Evolutionary conservation across 2,888 invertebrate species (phyloP), one percentile per base, ranked within the genome.

Genomic region (Oscheius sp.): DNA sequence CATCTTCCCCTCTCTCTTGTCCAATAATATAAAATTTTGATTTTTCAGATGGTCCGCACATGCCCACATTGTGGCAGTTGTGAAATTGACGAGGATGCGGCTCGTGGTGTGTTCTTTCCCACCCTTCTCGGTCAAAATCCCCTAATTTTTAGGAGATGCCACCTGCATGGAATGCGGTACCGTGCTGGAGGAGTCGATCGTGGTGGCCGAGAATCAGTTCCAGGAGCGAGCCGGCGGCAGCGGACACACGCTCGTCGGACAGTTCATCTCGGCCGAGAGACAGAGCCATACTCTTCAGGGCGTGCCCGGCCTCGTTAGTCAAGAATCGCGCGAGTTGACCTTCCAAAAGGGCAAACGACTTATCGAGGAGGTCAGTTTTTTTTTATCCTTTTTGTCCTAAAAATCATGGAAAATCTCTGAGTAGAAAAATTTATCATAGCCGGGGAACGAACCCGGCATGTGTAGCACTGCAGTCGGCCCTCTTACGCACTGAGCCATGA

Each of bases 101-200:
- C 94, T 33, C 92, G 96, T 87, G 98, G 97, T 50, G 32, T 11
- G 33, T 55, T 9, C 9, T 55, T 32, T 55, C 55, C 29, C 47
- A n/a, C 4, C n/a, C 42, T 42, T 4, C 11, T 58, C 35, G 42
- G 3, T 42, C 0, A 42, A 42, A 42, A 42, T 42, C 3, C 21
- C 21, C 21, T 0, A 42, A 42, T 47, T 50, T 76, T 62, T 55
- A 76, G 83, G 84, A 80, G 96, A 97, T 92, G 94, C 94, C 10
- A 96, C 97, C 1, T 99, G 99, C 90, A 96, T 95, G 37, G 94
- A 93, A 89, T 99, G 99, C 91, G 99, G 98, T 37, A 93, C 94
- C 7, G 98, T 99, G 1, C 91, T 99, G 21, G 97, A 98, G 90
- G 96, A 97, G 89, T 95, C 94, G 87, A 93, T 96, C 72, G 98